A percentile compares a stretch with the other conserved stretches of the same genome.
Evolutionary conservation across 2,113 vertebrate species (phyloP).

Genomic region (Phaethon lepturus): DNA sequence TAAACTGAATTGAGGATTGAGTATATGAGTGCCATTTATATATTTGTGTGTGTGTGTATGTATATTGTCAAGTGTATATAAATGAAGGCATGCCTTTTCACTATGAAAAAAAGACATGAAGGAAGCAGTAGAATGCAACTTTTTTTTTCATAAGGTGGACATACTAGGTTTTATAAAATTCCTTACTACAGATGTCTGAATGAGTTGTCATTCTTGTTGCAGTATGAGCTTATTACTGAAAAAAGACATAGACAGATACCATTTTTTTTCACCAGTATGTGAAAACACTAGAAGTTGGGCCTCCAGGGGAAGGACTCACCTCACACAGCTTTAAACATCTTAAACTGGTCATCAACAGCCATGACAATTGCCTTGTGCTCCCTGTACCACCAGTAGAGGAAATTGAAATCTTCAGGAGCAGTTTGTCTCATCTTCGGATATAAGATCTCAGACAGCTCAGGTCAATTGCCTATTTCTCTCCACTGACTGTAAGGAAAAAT

Average conservation of each 20-base stretch:
- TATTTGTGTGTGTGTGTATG: accelerated
- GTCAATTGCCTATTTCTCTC: not conserved
- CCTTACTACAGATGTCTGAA: not conserved
- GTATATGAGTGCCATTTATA: not conserved
- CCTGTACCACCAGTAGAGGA: not conserved
- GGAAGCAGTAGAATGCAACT: not conserved
- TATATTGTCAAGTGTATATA: not conserved
- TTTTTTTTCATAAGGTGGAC: not conserved
- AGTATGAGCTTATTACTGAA: not conserved
- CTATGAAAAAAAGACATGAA: not conserved
- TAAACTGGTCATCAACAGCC: not conserved
- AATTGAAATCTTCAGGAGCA: not conserved
- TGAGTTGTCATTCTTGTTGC: not conserved
- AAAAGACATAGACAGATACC: not conserved
- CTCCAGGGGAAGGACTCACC: not conserved
- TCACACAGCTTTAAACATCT: accelerated
- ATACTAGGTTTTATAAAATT: not conserved
- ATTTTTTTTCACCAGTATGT: not conserved
- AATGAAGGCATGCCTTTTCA: not conserved
- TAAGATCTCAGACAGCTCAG: not conserved
- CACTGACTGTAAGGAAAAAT: not conserved
- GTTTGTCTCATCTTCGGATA: not conserved
- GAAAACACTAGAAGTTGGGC: not conserved
- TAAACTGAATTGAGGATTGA: not conserved
- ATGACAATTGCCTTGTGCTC: not conserved